Conservation (phyloP, 2,888 invertebrate species). For the Ophion slaviceki region DNA sequence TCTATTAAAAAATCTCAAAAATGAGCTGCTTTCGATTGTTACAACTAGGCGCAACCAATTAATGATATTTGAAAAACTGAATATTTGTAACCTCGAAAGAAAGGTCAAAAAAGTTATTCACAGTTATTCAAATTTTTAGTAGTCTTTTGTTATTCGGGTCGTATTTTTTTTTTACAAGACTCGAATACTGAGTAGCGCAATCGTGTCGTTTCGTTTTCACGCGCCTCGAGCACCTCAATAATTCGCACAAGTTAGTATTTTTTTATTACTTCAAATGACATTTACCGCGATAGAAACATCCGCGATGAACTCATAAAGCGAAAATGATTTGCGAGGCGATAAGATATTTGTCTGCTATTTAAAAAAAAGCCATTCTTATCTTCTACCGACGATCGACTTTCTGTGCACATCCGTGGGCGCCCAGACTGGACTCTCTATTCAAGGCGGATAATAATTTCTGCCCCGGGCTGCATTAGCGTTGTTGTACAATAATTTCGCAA, state of each 20-base stretch:
- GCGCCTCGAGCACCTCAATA: slow-evolving; percentile 6
- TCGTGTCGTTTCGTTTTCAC: background rate
- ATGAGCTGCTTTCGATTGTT: too few relatives aligned
- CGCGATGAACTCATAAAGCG: slow-evolving; percentile 20
- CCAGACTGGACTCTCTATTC: slow-evolving; percentile 28
- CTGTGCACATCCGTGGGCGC: slow-evolving; percentile 38
- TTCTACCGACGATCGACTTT: slow-evolving; percentile 32
- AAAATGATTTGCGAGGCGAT: slow-evolving; percentile 44
- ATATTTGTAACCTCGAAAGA: background rate
- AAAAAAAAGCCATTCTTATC: slow-evolving; percentile 32
- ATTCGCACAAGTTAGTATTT: background rate
- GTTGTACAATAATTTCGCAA: slow-evolving; percentile 48
- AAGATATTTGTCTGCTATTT: slow-evolving; percentile 24
- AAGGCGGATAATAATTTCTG: slow-evolving; percentile 35
- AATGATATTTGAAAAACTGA: background rate
- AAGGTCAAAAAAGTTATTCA: background rate
- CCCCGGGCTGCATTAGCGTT: slow-evolving; percentile 21
- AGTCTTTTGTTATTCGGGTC: background rate
- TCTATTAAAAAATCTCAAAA: too few relatives aligned
- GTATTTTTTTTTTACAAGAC: background rate
- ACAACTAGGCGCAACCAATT: too few relatives aligned
- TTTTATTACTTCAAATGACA: slow-evolving; percentile 1
- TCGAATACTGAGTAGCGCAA: background rate
- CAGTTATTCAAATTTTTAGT: background rate
- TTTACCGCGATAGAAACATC: slow-evolving; percentile 32